Conservation (phyloP, 2,888 invertebrate species). For the Apoderus coryli region DNA sequence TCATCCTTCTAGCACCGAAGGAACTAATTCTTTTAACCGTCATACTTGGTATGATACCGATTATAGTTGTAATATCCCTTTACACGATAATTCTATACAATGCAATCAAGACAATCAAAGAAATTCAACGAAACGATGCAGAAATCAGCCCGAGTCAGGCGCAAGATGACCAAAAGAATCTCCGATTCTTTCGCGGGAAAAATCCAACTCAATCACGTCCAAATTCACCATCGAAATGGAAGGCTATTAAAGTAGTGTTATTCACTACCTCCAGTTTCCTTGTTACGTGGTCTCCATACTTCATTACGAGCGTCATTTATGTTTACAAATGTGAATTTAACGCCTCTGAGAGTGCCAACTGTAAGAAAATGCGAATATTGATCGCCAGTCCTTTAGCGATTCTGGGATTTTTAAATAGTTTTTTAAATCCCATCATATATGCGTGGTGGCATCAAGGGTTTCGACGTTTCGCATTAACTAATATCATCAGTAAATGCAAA, state of each 20-base stretch:
- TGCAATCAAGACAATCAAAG: conserved; percentile 40
- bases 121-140: conserved; percentile 23
- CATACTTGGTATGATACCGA: conserved; percentile 39
- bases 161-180: conserved; percentile 13
- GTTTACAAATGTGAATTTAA: conserved; percentile 27
- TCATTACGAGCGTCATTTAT: conserved; percentile 40
- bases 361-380: conserved; percentile 35
- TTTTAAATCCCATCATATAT: conserved; percentile 50
- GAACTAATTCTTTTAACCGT: conserved; percentile 40
- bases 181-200: conserved; percentile 22
- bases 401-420: conserved; percentile 44
- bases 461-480: conserved; percentile 30
- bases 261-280: conserved; percentile 46
- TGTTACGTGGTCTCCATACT: conserved; percentile 48
- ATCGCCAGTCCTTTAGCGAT: conserved; percentile 44
- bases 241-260: conserved; percentile 46
- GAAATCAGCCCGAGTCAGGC: conserved; percentile 12
- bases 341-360: conserved; percentile 25
- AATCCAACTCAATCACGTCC: conserved; percentile 1
- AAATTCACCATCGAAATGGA: conserved; percentile 38
- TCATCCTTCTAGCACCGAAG: conserved; percentile 41
- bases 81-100: conserved; percentile 43
- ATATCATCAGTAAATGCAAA: conserved; percentile 8
- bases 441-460: conserved; percentile 61
- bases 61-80: conserved; percentile 33